Evolutionary conservation across 2,888 invertebrate species (phyloP).

Genomic region (Epinotia demarniana): DNA sequence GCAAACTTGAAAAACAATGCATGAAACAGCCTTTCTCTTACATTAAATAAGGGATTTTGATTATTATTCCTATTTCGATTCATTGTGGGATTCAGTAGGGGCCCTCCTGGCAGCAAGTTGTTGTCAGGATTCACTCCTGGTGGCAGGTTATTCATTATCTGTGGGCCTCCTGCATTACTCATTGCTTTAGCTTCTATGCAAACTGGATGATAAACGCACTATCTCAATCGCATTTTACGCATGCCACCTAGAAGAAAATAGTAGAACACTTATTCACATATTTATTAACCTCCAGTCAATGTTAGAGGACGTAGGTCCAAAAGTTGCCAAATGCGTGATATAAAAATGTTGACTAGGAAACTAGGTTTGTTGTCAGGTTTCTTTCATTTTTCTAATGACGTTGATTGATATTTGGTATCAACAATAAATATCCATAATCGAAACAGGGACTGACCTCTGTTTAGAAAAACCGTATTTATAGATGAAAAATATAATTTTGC

Average conservation of each 20-base stretch:
- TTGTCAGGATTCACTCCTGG: constrained; percentile 81
- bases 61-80: constrained; percentile 85
- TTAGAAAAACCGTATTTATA: constrained; percentile 25
- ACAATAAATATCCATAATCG: constrained; percentile 44
- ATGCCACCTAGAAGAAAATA: constrained; percentile 65
- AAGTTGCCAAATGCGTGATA: constrained; percentile 48
- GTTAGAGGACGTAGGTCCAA: constrained; percentile 60
- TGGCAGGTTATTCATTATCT: constrained; percentile 74
- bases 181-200: constrained; percentile 53
- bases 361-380: constrained; percentile 48
- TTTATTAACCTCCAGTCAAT: constrained; percentile 66
- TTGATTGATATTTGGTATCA: constrained; percentile 33
- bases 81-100: constrained; percentile 79
- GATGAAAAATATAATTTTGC: constrained; percentile 9
- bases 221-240: constrained; percentile 60
- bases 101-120: constrained; percentile 83
- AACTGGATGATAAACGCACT: constrained; percentile 39
- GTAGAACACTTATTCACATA: constrained; percentile 42
- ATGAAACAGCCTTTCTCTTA: constrained; percentile 96
- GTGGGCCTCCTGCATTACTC: constrained; percentile 73
- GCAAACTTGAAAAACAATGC: constrained; percentile 97
- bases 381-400: constrained; percentile 31
- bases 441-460: constrained; percentile 43
- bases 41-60: constrained; percentile 92
- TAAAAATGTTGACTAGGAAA: constrained; percentile 41